Percentiles rank a stretch among this genome's conserved stretches.
Conservation (phyloP, 2,888 invertebrate species). For the Nymphalis polychloros region DNA sequence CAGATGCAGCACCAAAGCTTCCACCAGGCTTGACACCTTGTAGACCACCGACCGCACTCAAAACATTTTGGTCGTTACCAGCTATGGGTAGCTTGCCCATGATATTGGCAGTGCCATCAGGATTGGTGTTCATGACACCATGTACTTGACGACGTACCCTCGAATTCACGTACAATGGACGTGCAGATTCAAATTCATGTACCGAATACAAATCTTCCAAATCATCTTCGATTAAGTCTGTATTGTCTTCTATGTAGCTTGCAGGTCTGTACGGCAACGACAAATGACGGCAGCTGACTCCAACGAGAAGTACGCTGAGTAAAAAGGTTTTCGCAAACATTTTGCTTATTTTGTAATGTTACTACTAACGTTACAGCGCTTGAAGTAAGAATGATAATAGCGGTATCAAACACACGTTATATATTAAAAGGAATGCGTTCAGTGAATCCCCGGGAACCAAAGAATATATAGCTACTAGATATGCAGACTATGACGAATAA, state of each 20-base stretch:
- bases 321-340: conserved; percentile 30
- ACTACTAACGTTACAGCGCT: background rate
- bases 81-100: conserved; percentile 42
- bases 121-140: conserved; percentile 41
- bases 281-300: conserved; percentile 31
- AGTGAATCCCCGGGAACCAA: conserved; percentile 27
- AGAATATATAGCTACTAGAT: background rate
- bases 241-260: conserved; percentile 20
- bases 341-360: conserved; percentile 13
- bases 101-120: conserved; percentile 43
- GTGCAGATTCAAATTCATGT: conserved; percentile 33
- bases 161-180: conserved; percentile 30
- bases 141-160: conserved; percentile 42
- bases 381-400: conserved; percentile 23
- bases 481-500: background rate
- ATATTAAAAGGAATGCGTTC: conserved; percentile 20
- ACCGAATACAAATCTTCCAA: conserved; percentile 34
- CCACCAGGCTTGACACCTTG: conserved; percentile 39
- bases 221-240: conserved; percentile 27
- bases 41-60: conserved; percentile 43
- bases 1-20: conserved; percentile 43
- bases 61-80: conserved; percentile 39
- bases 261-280: conserved; percentile 21
- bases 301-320: conserved; percentile 18
- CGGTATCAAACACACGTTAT: conserved; percentile 11